These are phyloP conservation scores for Agonopterix arenella DNA, from an alignment of 2,888 invertebrate genomes.

Conservation along the genomic window DNA sequence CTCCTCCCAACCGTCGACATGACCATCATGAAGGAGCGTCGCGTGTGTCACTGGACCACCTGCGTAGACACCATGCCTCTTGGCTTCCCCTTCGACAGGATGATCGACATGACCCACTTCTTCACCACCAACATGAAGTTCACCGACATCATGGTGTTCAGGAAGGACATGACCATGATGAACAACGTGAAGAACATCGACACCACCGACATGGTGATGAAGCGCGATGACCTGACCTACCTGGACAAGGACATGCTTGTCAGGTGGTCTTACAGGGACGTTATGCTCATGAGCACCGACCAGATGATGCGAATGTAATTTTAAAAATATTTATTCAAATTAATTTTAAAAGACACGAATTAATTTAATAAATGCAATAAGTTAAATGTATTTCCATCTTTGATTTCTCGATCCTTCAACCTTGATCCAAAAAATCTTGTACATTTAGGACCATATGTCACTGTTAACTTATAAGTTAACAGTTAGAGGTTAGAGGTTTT, in stretches of 20 bases:
- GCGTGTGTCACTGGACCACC: conserved; percentile 71
- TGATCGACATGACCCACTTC: conserved; percentile 76
- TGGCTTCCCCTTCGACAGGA: conserved; percentile 87
- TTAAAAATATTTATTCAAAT: background rate
- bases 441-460: too few species aligned
- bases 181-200: conserved; percentile 54
- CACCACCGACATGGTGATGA: conserved; percentile 56
- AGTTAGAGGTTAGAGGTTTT: too few species aligned
- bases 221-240: conserved; percentile 59
- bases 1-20: conserved; percentile 61
- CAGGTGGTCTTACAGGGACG: conserved; percentile 52
- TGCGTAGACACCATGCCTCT: conserved; percentile 80
- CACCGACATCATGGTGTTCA: conserved; percentile 79
- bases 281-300: conserved; percentile 57
- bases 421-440: too few species aligned
- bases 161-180: conserved; percentile 64
- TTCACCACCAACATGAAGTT: conserved; percentile 81
- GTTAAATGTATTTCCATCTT: background rate
- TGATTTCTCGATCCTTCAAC: too few species aligned
- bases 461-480: too few species aligned
- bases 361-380: background rate
- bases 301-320: conserved; percentile 36
- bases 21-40: conserved; percentile 65
- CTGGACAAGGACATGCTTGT: conserved; percentile 56
- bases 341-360: background rate